Evolutionary conservation across 2,888 invertebrate genomes (phyloP).

Genomic region (Nebria brevicollis): DNA sequence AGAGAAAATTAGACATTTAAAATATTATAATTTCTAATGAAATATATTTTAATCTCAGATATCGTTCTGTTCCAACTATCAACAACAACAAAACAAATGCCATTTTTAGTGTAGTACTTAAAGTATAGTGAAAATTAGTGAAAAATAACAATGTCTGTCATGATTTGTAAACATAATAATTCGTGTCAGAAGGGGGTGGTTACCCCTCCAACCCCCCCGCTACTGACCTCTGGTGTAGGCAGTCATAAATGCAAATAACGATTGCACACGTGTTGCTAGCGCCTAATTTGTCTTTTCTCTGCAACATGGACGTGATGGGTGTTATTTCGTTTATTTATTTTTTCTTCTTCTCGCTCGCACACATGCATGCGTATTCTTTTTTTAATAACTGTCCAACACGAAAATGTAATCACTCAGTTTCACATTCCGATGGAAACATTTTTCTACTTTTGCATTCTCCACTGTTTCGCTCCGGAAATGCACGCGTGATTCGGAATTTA

Average conservation of each 20-base stretch:
- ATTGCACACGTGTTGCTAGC: conserved; percentile 42
- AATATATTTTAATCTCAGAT: too few species aligned
- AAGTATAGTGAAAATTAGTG: too few species aligned
- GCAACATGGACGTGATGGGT: conserved; percentile 15
- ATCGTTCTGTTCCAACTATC: too few species aligned
- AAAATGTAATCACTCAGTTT: conserved; percentile 40
- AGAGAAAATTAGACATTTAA: too few species aligned
- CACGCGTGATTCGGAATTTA: neutral
- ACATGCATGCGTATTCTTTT: conserved; percentile 12
- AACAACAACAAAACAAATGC: too few species aligned
- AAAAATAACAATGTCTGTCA: neutral
- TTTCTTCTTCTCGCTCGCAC: neutral
- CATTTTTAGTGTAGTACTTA: too few species aligned
- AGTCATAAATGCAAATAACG: conserved; percentile 38
- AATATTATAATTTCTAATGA: too few species aligned
- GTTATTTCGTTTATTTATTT: conserved; percentile 25
- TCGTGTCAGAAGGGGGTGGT: neutral
- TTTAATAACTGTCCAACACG: conserved; percentile 42
- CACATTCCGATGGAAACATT: conserved; percentile 27
- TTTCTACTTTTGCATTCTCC: neutral
- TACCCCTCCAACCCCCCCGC: neutral
- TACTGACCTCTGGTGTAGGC: neutral
- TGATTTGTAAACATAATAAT: neutral
- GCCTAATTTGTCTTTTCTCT: conserved; percentile 39
- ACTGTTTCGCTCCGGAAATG: neutral